Evolutionary conservation across 2,888 invertebrate species (phyloP), one percentile per base, ranked within the genome.

Genomic region (Nephrocerus scutellatus): DNA sequence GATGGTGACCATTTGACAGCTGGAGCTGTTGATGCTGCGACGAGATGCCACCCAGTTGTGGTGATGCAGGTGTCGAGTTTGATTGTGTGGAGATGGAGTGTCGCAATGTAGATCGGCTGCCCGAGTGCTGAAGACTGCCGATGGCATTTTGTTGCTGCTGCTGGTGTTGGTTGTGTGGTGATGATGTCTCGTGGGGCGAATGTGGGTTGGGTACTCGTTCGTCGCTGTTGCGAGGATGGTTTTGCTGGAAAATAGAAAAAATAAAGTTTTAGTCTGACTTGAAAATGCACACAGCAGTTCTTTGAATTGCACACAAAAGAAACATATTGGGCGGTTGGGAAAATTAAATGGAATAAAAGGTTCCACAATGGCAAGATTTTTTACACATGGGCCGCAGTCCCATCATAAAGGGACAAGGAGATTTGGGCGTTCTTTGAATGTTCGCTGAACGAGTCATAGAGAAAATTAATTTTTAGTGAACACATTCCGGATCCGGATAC

Each of bases 1-100:
- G 70, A 66, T 60, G 71, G 60, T 61, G 68, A 48, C 54, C 73
- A 64, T 51, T 68, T n/a, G 66, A 62, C 21, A 64, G 49, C 50
- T 63, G 50, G 36, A 62, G 63, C 2, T 53, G 54, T 3, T 57
- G 55, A 10, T 52, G 41, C 25, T 57, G 47, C 26, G 53, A 53
- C n/a, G 59, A 55, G 25, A 60, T 54, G 26, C 63, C 65, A 40
- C 66, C 62, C 33, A 68, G 41, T 43, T 68, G 68, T 4, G 68
- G 68, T 30, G 68, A 68, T 41, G 68, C 66, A 24, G 68, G 68
- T 32, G 68, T 68, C 36, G 67, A 67, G 44, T 57, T 67, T 32
- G 63, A 61, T 22, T 64, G 56, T 28, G 63, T 57, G 47, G 62
- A 65, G 52, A 66, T 59, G 46, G 68, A 68, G 51, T 67, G 64